These are phyloP conservation scores for Lasioglossum pauxillum DNA, from an alignment of 2,888 invertebrate genomes.

Conservation along the genomic window DNA sequence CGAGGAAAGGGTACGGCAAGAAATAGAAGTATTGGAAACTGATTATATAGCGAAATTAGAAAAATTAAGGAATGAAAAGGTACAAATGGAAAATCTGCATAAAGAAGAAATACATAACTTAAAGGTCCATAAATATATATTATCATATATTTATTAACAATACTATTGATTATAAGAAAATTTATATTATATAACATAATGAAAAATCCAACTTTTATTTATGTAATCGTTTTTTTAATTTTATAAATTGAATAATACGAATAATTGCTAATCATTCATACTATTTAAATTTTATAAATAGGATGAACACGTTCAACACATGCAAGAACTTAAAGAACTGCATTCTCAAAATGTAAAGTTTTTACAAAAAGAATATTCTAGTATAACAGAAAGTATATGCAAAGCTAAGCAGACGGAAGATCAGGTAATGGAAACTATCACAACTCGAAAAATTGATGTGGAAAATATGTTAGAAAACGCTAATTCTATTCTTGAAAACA, in stretches of 20 bases:
- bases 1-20: constrained; percentile 75
- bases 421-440: constrained; percentile 74
- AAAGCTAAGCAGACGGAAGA: constrained; percentile 79
- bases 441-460: constrained; percentile 74
- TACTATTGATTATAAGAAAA: neutral
- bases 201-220: neutral
- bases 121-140: constrained; percentile 66
- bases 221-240: neutral
- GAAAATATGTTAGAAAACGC: constrained; percentile 76
- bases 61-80: constrained; percentile 75
- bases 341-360: constrained; percentile 75
- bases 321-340: constrained; percentile 75
- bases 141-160: neutral
- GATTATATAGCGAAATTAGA: constrained; percentile 77
- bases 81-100: constrained; percentile 69
- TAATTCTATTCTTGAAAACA: constrained; percentile 71
- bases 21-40: constrained; percentile 75
- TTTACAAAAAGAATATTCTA: constrained; percentile 77
- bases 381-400: constrained; percentile 78
- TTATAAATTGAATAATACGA: neutral
- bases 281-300: constrained; percentile 48
- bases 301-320: constrained; percentile 69
- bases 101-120: constrained; percentile 76
- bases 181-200: neutral
- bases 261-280: neutral